Conservation (phyloP, 2,888 invertebrate species). For the Listrodromus nycthemerus region DNA sequence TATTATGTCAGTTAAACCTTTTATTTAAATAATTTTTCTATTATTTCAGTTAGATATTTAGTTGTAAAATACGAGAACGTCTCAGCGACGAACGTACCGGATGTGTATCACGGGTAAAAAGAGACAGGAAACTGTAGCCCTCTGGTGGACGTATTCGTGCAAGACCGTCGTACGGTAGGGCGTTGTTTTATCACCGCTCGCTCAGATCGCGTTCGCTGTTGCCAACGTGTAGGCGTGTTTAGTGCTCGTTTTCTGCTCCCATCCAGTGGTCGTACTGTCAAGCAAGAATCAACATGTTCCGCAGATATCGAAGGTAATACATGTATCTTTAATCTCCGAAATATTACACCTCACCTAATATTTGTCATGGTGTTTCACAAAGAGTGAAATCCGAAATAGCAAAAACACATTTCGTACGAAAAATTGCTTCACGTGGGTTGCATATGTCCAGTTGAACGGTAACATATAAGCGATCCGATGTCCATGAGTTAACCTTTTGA, state of each 20-base stretch:
- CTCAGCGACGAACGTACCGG: slow-evolving; percentile 74
- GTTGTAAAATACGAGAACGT: slow-evolving; percentile 69
- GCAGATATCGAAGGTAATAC: not conserved
- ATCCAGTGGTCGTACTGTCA: not conserved
- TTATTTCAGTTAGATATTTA: slow-evolving; percentile 70
- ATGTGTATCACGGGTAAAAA: slow-evolving; percentile 77
- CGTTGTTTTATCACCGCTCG: slow-evolving; percentile 8
- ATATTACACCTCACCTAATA: not conserved
- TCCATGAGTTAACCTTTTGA: too few relatives aligned
- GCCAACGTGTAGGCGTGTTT: not conserved
- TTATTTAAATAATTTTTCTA: slow-evolving; percentile 72
- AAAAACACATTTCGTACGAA: too few relatives aligned
- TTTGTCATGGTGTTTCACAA: not conserved
- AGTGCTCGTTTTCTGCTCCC: not conserved
- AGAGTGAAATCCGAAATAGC: too few relatives aligned
- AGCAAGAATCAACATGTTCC: not conserved
- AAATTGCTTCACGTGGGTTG: too few relatives aligned
- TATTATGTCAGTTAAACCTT: slow-evolving; percentile 27
- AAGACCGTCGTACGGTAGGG: not conserved
- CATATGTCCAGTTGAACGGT: too few relatives aligned
- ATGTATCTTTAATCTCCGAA: not conserved
- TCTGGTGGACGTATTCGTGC: slow-evolving; percentile 11
- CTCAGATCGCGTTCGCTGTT: not conserved
- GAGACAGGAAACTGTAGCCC: slow-evolving; percentile 74
- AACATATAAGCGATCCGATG: too few relatives aligned